Evolutionary conservation across 2,113 vertebrate genomes (phyloP), one percentile per base, ranked within the genome.

Genomic region (Uria aalge): DNA sequence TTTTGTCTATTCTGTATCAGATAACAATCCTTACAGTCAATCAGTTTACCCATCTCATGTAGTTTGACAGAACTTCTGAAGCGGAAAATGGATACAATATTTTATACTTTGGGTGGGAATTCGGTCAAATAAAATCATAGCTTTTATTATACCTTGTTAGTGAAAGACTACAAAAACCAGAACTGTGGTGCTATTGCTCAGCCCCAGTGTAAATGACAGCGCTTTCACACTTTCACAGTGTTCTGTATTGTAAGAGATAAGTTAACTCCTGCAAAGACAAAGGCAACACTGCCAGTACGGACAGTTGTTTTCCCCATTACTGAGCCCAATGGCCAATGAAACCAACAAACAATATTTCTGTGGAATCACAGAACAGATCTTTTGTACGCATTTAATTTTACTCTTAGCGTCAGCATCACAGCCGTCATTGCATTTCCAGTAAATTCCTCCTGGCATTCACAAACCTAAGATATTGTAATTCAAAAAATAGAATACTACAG

Each of bases 391-490:
- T 83, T 88, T 50, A 32, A n/a, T 59, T 29, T 82, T 64, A 34
- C 6, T 68, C 9, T 64, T 16, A 47, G 17, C 22, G 11, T 18
- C 48, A 75, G 9, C 4, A 21, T 56, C 9, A 41, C 24, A 82
- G 24, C 8, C 2, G 1, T 64, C 11, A 21, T 14, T 72, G 34
- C 0, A 0, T 69, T 68, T 83, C 36, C n/a, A 62, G 26, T 36
- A 88, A 76, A 86, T 48, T 12, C 12, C n/a, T 86, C n/a, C 32
- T 40, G 15, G 21, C 57, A 48, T 43, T 52, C 50, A 89, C 14
- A 92, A 91, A 56, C 22, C 2, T 29, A 43, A 36, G n/a, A 53
- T 17, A 69, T 53, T 60, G 72, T 36, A 57, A 64, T 48, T 92
- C 1, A 80, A 47, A 43, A 86, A 32, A 1, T 4, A 62, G 4